Evolutionary conservation across 37 sponge, comb jelly and placozoan species (phyloP).

Genomic region (Hormiphora californensis): DNA sequence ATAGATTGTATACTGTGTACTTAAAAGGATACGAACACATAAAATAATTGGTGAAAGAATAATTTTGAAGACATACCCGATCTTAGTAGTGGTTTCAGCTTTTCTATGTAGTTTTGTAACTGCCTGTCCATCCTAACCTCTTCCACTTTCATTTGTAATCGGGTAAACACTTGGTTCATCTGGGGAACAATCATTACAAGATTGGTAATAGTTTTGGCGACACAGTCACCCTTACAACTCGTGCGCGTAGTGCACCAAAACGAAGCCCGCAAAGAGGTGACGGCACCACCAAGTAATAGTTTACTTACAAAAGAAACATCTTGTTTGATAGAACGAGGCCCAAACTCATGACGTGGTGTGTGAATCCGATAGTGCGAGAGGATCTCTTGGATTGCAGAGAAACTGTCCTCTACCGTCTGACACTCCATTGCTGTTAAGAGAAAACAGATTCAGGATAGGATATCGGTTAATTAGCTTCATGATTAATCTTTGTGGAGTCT

Average conservation of each 20-base stretch:
- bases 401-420: slow-evolving; percentile 16
- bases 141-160: slow-evolving; percentile 39
- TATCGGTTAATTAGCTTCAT: no score
- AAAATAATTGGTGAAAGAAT: no score
- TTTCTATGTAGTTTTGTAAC: slow-evolving; percentile 44
- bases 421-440: no score
- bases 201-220: no score
- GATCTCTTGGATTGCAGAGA: neutral
- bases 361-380: neutral
- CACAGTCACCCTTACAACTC: no score
- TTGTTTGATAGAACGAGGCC: neutral
- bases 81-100: slow-evolving; percentile 38
- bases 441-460: no score
- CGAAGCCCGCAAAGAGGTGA: no score
- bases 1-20: no score
- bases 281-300: no score
- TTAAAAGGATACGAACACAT: no score
- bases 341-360: slow-evolving; percentile 1
- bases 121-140: slow-evolving; percentile 34
- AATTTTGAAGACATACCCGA: neutral
- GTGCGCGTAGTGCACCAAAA: no score
- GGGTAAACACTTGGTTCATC: slow-evolving; percentile 21
- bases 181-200: neutral
- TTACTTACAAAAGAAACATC: slow-evolving; percentile 17
- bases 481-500: neutral